Percentiles rank a stretch among this genome's conserved stretches.
Evolutionary conservation across 2,888 invertebrate genomes (phyloP).

Genomic region (Cheilosia vulpina): DNA sequence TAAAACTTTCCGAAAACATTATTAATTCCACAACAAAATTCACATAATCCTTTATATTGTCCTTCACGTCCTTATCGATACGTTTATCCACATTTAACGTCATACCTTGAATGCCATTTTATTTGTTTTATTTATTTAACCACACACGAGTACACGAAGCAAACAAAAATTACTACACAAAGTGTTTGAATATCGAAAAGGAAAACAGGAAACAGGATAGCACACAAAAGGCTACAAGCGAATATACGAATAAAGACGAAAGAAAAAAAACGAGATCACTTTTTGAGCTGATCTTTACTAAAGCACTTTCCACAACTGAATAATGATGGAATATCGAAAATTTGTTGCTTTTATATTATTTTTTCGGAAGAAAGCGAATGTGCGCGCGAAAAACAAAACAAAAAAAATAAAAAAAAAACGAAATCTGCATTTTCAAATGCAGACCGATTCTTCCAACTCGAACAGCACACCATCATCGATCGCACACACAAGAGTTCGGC

Average conservation of each 20-base stretch:
- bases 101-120: constrained; percentile 79
- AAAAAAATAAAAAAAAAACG: constrained; percentile 53
- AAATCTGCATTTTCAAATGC: constrained; percentile 72
- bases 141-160: background rate
- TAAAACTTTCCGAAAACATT: background rate
- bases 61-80: constrained; percentile 13
- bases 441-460: constrained; percentile 60
- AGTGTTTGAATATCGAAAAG: background rate
- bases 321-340: constrained; percentile 82
- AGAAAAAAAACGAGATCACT: constrained; percentile 68
- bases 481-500: constrained; percentile 21
- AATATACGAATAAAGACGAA: constrained; percentile 14
- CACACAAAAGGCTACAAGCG: constrained; percentile 43
- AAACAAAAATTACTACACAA: constrained; percentile 26
- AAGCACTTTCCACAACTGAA: constrained; percentile 84
- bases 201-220: constrained; percentile 44
- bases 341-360: constrained; percentile 83
- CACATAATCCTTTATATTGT: constrained; percentile 67
- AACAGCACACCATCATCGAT: constrained; percentile 19
- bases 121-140: constrained; percentile 41
- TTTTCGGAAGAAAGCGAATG: constrained; percentile 82
- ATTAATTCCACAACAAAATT: constrained; percentile 23
- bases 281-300: constrained; percentile 80
- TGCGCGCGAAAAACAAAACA: constrained; percentile 47
- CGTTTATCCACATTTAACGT: constrained; percentile 44